A percentile compares a stretch with the other conserved stretches of the same genome.
Evolutionary conservation across 2,888 invertebrate species (phyloP).

Genomic region (Noctua comes): DNA sequence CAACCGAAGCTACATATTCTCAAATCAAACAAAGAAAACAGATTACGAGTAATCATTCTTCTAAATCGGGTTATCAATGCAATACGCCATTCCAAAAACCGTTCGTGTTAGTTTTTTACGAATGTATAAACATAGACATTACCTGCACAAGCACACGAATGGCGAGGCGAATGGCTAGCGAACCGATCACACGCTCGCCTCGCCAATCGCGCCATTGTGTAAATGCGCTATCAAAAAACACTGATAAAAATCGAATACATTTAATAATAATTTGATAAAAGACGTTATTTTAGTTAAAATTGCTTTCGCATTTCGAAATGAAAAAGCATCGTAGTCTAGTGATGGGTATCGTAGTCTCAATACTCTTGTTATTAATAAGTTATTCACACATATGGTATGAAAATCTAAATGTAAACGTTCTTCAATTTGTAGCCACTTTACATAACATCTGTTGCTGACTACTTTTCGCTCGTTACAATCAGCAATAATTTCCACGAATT

Average conservation of each 20-base stretch:
- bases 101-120: neutral
- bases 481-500: neutral
- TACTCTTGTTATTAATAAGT: neutral
- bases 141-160: conserved; percentile 1
- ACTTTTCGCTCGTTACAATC: neutral
- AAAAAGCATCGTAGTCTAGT: neutral
- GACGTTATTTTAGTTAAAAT: neutral
- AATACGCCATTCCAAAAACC: conserved; percentile 4
- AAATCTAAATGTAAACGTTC: neutral
- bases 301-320: conserved; percentile 2
- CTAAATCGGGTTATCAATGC: conserved; percentile 1
- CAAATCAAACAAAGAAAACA: neutral
- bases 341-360: neutral
- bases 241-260: conserved; percentile 5
- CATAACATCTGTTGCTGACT: conserved; percentile 4
- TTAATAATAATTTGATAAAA: neutral
- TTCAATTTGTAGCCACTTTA: conserved; percentile 5
- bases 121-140: conserved; percentile 25
- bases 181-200: conserved; percentile 14
- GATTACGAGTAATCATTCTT: neutral
- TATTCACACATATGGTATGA: neutral
- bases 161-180: conserved; percentile 21
- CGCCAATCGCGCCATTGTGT: conserved; percentile 12
- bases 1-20: neutral
- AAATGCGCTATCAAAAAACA: conserved; percentile 1